These are phyloP conservation scores for Trypoxylus dichotomus DNA, from an alignment of 1,140 invertebrate species.

Conservation along the genomic window DNA sequence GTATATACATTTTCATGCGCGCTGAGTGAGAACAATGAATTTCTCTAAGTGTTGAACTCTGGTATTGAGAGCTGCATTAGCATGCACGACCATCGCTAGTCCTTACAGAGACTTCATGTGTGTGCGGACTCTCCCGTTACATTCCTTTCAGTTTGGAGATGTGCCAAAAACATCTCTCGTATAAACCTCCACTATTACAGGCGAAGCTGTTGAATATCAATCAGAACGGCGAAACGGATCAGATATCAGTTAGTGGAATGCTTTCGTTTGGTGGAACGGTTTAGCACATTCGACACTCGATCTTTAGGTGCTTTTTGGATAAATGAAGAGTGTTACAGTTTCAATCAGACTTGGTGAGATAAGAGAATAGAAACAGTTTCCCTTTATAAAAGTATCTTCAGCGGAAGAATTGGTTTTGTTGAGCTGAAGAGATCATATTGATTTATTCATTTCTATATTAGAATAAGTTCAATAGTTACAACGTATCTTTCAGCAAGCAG, in stretches of 20 bases:
- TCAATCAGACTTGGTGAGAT: too few relatives aligned
- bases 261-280: background rate
- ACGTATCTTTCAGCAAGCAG: too few relatives aligned
- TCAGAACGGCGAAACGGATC: conserved; percentile 22
- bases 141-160: conserved; percentile 25
- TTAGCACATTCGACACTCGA: background rate
- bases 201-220: conserved; percentile 21
- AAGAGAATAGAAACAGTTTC: too few relatives aligned
- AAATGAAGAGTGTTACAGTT: too few relatives aligned
- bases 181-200: conserved; percentile 25
- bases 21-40: conserved; percentile 21
- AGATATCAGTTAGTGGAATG: background rate
- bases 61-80: conserved; percentile 21
- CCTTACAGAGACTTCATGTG: conserved; percentile 22
- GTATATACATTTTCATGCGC: conserved; percentile 8
- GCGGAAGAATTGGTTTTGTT: too few relatives aligned
- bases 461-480: too few relatives aligned
- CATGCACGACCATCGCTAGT: conserved; percentile 8
- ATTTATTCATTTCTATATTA: too few relatives aligned
- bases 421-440: too few relatives aligned
- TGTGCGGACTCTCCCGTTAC: conserved; percentile 23
- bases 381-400: too few relatives aligned
- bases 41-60: conserved; percentile 24
- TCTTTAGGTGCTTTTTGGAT: background rate
- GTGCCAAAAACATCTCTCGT: conserved; percentile 24